Evolutionary conservation across 1,140 invertebrate genomes (phyloP), one percentile per base, ranked within the genome.

Genomic region (Ruditapes philippinarum): DNA sequence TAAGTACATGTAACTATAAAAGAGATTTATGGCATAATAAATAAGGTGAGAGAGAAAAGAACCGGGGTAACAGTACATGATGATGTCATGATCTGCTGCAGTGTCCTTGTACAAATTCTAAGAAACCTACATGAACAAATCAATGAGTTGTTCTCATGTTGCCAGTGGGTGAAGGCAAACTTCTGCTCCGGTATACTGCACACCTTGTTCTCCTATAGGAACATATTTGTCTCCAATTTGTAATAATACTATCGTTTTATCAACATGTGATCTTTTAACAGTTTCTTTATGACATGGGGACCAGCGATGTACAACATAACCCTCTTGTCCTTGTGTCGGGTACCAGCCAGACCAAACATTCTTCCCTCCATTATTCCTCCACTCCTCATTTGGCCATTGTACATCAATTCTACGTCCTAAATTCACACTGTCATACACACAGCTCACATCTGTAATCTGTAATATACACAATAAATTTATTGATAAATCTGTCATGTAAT

Each of bases 211-310:
- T 0, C 98, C 98, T 84, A 99, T 98, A 25, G 98, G 98, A 79
- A 99, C 98, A 96, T 97, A 99, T 91, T 97, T 98, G 92, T 99
- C 98, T 7, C 98, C 98, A 76, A 99, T 98, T 95, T 98, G 98
- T 0, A 99, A 97, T n/a, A 99, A 97, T 0, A 99, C 96, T 54
- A 99, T 98, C 28, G 97, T 98, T 90, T 98, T 97, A 94, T 98
- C 98, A 0, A 99, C 97, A 94, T 99, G 98, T 19, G 98, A 99
- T 9, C 98, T 97, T 68, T 97, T 97, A 91, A 97, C 97, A 0
- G 97, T 97, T 95, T 99, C 98, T 82, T 97, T 97, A 96, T 99
- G 98, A 95, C 97, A 98, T 14, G 98, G 98, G 28, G 97, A 98
- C 98, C 98, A 99, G 90, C 97, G 97, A 95, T 99, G 98, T 17